A percentile compares a stretch with the other conserved stretches of the same genome.
phyloP scores from a whole-genome alignment of 1,140 invertebrate genomes.

The Drosophila pseudoobscura region DNA sequence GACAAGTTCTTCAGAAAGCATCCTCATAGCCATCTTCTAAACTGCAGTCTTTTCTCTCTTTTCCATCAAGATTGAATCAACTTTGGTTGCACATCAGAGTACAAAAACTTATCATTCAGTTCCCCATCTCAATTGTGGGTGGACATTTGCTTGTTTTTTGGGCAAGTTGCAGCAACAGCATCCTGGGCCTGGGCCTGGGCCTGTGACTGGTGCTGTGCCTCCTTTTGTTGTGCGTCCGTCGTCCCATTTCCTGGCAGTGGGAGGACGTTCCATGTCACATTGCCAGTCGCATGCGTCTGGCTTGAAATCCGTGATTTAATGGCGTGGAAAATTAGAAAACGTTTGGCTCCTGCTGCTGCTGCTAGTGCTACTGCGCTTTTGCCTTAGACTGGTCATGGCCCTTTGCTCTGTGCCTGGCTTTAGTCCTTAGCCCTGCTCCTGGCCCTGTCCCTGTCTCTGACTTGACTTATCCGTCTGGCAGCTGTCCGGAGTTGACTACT shows the following conservation, averaged over 20 bases:
- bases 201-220: too few species aligned
- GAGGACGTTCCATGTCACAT: slow-evolving; percentile 31
- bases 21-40: too few species aligned
- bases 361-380: slow-evolving; percentile 8
- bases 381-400: too few species aligned
- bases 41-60: too few species aligned
- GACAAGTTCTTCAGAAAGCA: too few species aligned
- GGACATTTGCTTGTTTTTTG: slow-evolving; percentile 20
- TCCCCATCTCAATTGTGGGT: slow-evolving; percentile 21
- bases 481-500: slow-evolving; percentile 48
- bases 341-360: slow-evolving; percentile 37
- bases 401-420: too few species aligned
- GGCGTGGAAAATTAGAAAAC: slow-evolving; percentile 75
- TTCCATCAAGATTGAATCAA: too few species aligned
- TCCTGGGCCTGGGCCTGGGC: not conserved
- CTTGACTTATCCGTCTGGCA: slow-evolving; percentile 41
- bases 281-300: slow-evolving; percentile 54
- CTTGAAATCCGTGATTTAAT: slow-evolving; percentile 69
- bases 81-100: slow-evolving; percentile 1
- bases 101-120: slow-evolving; percentile 19
- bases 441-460: not conserved
- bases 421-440: too few species aligned
- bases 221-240: slow-evolving; percentile 2
- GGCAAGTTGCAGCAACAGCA: not conserved
- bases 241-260: slow-evolving; percentile 3